phyloP scores from a whole-genome alignment of 2,113 vertebrate species.

The Rhagologus leucostigma region DNA sequence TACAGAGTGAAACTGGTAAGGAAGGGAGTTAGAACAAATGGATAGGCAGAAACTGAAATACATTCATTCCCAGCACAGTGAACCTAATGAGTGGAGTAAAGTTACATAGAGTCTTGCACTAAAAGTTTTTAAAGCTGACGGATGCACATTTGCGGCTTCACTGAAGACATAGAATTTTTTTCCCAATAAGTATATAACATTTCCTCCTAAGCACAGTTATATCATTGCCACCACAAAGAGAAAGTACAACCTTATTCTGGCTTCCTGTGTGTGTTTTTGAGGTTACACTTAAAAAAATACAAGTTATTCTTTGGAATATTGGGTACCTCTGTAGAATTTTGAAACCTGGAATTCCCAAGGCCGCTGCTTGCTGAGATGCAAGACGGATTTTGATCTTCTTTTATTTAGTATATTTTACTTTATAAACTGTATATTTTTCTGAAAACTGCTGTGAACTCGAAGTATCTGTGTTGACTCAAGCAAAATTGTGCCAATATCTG shows the following conservation, averaged over 20 bases:
- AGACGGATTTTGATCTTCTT: not conserved
- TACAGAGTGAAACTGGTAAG: not conserved
- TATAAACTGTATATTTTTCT: not conserved
- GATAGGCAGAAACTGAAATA: not conserved
- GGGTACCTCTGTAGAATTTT: not conserved
- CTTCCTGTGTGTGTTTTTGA: not conserved
- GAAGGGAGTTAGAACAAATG: not conserved
- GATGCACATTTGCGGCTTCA: not conserved
- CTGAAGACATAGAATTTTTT: not conserved
- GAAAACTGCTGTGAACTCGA: not conserved
- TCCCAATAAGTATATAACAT: not conserved
- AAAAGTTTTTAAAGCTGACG: not conserved
- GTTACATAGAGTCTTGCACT: not conserved
- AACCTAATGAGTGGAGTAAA: not conserved
- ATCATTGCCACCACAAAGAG: not conserved
- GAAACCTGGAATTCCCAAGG: not conserved
- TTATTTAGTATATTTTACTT: not conserved
- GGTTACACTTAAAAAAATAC: not conserved
- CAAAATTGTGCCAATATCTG: not conserved
- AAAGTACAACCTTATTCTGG: not conserved
- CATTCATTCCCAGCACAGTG: not conserved
- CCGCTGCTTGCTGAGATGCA: not conserved
- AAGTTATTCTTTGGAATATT: not conserved
- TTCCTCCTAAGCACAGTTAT: not conserved
- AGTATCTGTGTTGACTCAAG: not conserved